phyloP scores from a whole-genome alignment of 2,888 invertebrate species.

The Saturnia pavonia region DNA sequence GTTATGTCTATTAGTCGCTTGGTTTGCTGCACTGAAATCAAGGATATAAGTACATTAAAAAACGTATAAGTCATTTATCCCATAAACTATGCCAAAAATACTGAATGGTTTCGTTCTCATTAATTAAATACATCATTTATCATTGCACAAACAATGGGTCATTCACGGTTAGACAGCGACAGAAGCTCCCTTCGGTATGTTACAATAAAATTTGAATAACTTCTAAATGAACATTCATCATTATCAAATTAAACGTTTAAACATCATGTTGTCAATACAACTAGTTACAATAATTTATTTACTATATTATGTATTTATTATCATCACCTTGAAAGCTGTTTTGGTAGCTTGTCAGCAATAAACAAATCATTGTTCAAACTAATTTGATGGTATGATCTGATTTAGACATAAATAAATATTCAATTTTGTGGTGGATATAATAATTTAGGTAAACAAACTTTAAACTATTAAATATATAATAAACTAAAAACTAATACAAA shows the following conservation, averaged over 20 bases:
- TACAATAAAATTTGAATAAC: not conserved
- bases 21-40: not conserved
- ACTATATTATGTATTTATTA: no score
- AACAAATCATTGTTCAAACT: no score
- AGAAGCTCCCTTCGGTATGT: not conserved
- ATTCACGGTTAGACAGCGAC: not conserved
- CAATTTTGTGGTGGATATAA: no score
- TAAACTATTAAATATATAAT: no score
- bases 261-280: not conserved
- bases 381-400: no score
- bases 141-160: not conserved
- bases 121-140: constrained; percentile 1
- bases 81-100: not conserved
- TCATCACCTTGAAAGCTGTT: no score
- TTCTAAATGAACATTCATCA: not conserved
- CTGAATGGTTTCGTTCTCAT: not conserved
- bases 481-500: no score
- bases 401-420: no score
- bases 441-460: no score
- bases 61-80: not conserved
- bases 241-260: not conserved
- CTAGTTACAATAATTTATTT: not conserved
- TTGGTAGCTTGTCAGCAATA: no score
- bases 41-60: not conserved
- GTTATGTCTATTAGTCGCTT: no score